Evolutionary conservation across 2,113 vertebrate genomes (phyloP), one percentile per base, ranked within the genome.

Genomic region (Lampris megalopsis): DNA sequence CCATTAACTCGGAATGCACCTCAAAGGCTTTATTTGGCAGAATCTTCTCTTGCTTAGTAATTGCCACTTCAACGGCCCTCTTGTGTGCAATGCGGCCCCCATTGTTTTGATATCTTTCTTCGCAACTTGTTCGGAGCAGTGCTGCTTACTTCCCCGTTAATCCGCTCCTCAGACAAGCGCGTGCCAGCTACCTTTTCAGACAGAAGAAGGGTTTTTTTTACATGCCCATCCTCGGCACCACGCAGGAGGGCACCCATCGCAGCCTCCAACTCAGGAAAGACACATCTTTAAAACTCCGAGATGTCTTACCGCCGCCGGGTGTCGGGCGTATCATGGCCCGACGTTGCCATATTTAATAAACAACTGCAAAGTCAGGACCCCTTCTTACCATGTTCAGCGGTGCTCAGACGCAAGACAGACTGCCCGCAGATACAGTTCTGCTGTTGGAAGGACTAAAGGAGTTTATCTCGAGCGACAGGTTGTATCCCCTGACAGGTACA

Each of bases 401-500:
- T 74, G 24, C 73, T 71, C 47, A 13, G 24, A 61, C 57, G 59
- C 42, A 41, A 76, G 63, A 73, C 69, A 52, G 70, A 59, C 69
- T 78, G 64, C 77, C 58, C 71, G 54, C 68, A 82, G 72, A 81
- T 75, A 75, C 3, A 75, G 24, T 24, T 78, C 73, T 79, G 53
- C 43, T 57, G 50, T 53, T 50, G 35, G 58, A 59, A 63, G 62
- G 43, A 63, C 54, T 53, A 10, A 42, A 71, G 43, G n/a, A 13
- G 69, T 84, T 82, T 73, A 89, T 91, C 80, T 82, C 71, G 66
- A 78, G 81, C 53, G 35, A 35, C 74, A 40, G 2, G 70, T 73
- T 80, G 84, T 82, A 61, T 9, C 5, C 59, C 49, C 48, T 83
- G 85, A 86, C 81, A 74, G 77, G 75, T 82, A 85, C 88, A 90